phyloP scores from a whole-genome alignment of 2,888 invertebrate species.

The Eutolmus rufibarbis region DNA sequence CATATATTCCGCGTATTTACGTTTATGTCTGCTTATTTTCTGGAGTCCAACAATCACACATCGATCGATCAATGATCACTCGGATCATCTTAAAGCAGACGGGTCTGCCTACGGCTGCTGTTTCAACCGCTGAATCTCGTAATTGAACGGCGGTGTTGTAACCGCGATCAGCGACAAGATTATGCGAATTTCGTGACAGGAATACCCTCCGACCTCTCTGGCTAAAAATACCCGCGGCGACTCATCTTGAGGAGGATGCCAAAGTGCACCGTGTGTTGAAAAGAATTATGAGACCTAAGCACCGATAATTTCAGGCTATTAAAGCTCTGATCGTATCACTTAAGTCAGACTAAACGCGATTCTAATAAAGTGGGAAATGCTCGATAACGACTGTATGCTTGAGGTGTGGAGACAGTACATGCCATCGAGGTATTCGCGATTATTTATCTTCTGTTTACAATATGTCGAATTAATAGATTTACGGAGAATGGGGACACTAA shows the following conservation, averaged over 20 bases:
- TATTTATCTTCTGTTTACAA: not conserved
- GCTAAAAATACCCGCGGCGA: not conserved
- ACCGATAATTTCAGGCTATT: not conserved
- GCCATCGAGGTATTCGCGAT: not conserved
- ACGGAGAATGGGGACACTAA: not conserved
- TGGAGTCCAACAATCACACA: not conserved
- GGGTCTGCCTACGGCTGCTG: not conserved
- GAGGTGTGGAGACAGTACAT: not conserved
- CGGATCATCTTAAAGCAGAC: not conserved
- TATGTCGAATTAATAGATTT: not conserved
- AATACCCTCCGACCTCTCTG: not conserved
- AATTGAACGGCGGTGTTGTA: constrained; percentile 9
- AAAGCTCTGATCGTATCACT: not conserved
- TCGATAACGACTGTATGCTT: not conserved
- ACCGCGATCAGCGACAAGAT: not conserved
- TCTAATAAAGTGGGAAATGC: not conserved
- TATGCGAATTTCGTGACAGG: constrained; percentile 3
- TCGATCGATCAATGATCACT: constrained; percentile 1
- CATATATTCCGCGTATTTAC: not conserved
- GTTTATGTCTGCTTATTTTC: not conserved
- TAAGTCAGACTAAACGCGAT: not conserved
- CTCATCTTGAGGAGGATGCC: not conserved
- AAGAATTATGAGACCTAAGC: not conserved
- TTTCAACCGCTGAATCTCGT: constrained; percentile 2
- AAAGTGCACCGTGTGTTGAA: not conserved